Evolutionary conservation across 2,113 vertebrate genomes (phyloP), one percentile per base, ranked within the genome.

Genomic region (Erythrocercus mccallii): DNA sequence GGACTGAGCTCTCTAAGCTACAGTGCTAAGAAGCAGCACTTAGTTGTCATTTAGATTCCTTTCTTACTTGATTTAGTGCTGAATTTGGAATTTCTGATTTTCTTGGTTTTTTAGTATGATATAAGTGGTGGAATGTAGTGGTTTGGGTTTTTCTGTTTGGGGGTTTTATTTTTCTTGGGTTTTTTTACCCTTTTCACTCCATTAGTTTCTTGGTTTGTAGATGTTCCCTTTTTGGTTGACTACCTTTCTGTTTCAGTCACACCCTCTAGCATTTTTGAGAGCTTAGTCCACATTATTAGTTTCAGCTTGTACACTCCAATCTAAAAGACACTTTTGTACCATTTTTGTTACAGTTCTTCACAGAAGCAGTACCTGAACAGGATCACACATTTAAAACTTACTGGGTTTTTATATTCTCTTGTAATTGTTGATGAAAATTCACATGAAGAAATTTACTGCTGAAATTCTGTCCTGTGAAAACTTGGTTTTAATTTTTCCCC

Each of bases 151-250:
- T 73, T 72, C 73, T 51, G 6, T 54, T 54, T 56, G 6, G 9
- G 9, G 6, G 1, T 13, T 44, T 53, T 69, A 5, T 12, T 45
- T 65, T 47, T 45, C 27, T 9, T 40, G 21, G 17, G 21, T 6
- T 15, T n/a, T 56, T 73, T 74, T 35, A 28, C 11, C 27, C 4
- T 58, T 90, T 86, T 44, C 58, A 61, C 37, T 68, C 45, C 1
- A 10, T 45, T 78, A 15, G 25, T 86, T 94, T 88, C 50, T 73
- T 8, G 4, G 16, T 91, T 78, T 79, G n/a, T 90, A 81, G 42
- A 15, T 82, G 65, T 85, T 92, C 38, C 23, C 37, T 82, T 88
- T 45, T 95, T 85, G 79, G 30, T 77, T 86, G 78, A 91, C n/a
- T 76, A 11, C 70, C 27, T 87, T 73, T 91, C 65, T 76, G 53